Base-by-base conservation (phyloP, 1,140 invertebrate genomes). In the Zaprionus kolodkinae region DNA sequence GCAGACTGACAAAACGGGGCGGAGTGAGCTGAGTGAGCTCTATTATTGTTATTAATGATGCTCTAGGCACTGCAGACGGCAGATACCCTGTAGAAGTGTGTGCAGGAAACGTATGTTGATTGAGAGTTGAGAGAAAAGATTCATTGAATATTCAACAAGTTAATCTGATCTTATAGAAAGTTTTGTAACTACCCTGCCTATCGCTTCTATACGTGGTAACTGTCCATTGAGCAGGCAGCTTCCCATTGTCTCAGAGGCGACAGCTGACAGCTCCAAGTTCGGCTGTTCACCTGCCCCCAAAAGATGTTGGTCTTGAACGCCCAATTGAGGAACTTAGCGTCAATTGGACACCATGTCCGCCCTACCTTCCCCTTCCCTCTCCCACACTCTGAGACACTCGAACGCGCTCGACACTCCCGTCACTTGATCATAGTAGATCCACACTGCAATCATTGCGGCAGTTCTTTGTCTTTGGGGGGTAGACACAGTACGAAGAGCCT, bases 21-120 rank as follows among this genome's bases (percentile, higher is more conserved):
- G 40, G 25, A 61, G 64, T 43, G 68, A 25, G 38, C 36, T 54
- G 25, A 61, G 64, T 43, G 68, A 25, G 38, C 36, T 54, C 21
- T 52, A 36, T 55, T 56, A 36, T 65, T 81, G 70, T 80, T 85
- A 85, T 86, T 78, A 86, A 86, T 81, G 78, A 69, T 75, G 67
- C 75, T 56, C 78, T 71, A 74, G 71, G 77, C 78, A 86, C 63
- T 65, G 57, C 27, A 30, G 27, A 30, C 27, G 6, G 12, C 12
- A 11, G 11, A 61, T 68, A 69, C 71, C 71, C 59, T 63, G 21
- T 52, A 36, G 3, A 40, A 45, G 12, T 38, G 36, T 38, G 36
- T 9, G 10, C 1, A 48, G 43, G 2, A 3, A 17, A 50, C 45
- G 17, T 10, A 21, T 6, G 21, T 10, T 25, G 17, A 50, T 25